phyloP scores from a whole-genome alignment of 2,797 vertebrate genomes.

The Pangasius krempfi region DNA sequence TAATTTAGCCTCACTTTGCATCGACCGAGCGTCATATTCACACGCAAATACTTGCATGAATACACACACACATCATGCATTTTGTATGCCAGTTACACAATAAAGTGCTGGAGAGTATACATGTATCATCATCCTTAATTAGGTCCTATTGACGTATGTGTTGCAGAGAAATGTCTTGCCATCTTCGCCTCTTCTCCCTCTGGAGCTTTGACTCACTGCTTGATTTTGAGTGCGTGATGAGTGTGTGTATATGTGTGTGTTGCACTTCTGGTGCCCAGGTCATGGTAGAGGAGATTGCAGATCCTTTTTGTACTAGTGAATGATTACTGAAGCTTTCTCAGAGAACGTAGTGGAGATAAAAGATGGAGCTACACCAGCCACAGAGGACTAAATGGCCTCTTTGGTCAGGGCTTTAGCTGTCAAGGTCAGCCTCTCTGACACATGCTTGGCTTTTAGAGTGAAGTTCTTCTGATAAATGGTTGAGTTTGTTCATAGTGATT shows the following conservation, averaged over 20 bases:
- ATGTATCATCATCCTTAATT: conserved; percentile 33
- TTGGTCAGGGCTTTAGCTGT: conserved; percentile 26
- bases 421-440: conserved; percentile 48
- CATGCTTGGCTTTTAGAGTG: conserved; percentile 25
- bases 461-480: conserved; percentile 43
- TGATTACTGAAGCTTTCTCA: conserved; percentile 49
- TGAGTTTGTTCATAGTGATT: conserved; percentile 31
- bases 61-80: not conserved
- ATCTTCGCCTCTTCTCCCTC: conserved; percentile 18
- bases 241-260: conserved; percentile 11
- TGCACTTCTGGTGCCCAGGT: conserved; percentile 19
- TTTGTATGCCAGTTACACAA: not conserved
- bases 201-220: conserved; percentile 24
- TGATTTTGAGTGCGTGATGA: not conserved
- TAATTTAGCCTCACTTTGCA: conserved; percentile 74
- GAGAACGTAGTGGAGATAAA: conserved; percentile 45
- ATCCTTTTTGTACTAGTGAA: conserved; percentile 42
- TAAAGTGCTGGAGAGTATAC: not conserved
- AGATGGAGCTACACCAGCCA: conserved; percentile 38
- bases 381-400: conserved; percentile 28
- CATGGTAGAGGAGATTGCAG: conserved; percentile 46
- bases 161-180: conserved; percentile 7
- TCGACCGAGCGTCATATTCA: not conserved
- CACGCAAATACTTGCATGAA: too few relatives aligned
- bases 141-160: conserved; percentile 26